Base-by-base conservation (phyloP, 1,140 invertebrate species). In the Aphelenchoides fujianensis region DNA sequence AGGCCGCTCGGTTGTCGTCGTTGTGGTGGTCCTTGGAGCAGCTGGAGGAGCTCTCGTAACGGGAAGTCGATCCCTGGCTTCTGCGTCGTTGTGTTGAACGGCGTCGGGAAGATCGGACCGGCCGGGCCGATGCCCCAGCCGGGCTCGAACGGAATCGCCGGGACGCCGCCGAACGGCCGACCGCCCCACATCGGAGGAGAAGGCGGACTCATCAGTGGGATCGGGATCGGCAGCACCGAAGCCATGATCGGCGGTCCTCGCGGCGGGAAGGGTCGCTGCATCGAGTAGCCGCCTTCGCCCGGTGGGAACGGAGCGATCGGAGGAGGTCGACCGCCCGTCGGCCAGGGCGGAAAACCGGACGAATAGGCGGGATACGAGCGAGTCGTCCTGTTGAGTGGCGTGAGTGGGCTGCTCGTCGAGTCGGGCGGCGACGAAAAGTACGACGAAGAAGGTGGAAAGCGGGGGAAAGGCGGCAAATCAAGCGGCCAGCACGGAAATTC, bases 331-430 rank as follows among this genome's bases (percentile, higher is more conserved):
- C 41, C 41, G 41, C 41, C 41, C 12, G 23, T 16, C 12, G 41
- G 41, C 12, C 12, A 48, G 23, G 41, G 41, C 41, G 41, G 41
- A 16, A n/a, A n/a, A n/a, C 23, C 12, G 23, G 41, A 48, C 12
- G 41, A 48, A 48, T 48, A 48, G 41, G 41, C 41, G 41, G 41
- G 41, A 48, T n/a, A n/a, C n/a, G n/a, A n/a, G n/a, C n/a, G n/a
- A 48, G 23, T 48, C 23, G 41, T 48, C 12, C 12, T 48, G 23
- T 48, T 48, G 41, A 48, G 12, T 48, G 41, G 41, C 23, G 12
- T 48, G 12, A 23, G 41, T 23, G 41, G 41, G 12, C 12, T 16
- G 23, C 12, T 48, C 41, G 41, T 48, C 23, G 41, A 48, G 12
- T 12, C 41, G 23, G 12, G 12, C 41, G 41, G 23, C 12, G 41